A percentile compares a stretch with the other conserved stretches of the same genome.
Evolutionary conservation across 1,140 invertebrate genomes (phyloP).

Genomic region (Bicyclus anynana): DNA sequence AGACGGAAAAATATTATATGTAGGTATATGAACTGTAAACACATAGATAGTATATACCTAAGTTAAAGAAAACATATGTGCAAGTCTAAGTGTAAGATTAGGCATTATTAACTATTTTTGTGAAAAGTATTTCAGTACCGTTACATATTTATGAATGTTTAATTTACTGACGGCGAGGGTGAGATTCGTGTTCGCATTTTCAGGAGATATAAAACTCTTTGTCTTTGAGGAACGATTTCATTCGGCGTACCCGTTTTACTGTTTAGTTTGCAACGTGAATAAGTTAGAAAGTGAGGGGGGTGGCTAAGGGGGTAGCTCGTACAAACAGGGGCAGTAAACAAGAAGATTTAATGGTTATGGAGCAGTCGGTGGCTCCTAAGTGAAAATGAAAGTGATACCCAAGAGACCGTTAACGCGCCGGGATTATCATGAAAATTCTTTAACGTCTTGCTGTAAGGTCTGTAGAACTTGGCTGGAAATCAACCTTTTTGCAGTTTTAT

Average conservation of each 20-base stretch:
- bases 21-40: too few relatives aligned
- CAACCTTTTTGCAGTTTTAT: too few relatives aligned
- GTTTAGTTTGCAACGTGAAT: constrained; percentile 49
- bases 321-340: constrained; percentile 52
- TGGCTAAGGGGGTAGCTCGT: constrained; percentile 16
- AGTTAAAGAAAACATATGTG: too few relatives aligned
- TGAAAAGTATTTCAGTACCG: constrained; percentile 27
- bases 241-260: constrained; percentile 37
- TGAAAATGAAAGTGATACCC: constrained; percentile 68
- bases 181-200: constrained; percentile 25
- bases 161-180: constrained; percentile 34
- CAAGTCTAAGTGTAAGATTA: too few relatives aligned
- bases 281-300: constrained; percentile 42
- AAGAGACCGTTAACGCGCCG: constrained; percentile 44
- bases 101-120: too few relatives aligned
- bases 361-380: constrained; percentile 53
- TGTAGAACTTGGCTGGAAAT: too few relatives aligned
- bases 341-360: constrained; percentile 62
- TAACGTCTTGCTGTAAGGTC: constrained; percentile 23
- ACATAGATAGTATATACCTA: too few relatives aligned
- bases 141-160: constrained; percentile 40
- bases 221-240: constrained; percentile 33
- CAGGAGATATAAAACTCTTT: constrained; percentile 36
- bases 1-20: too few relatives aligned
- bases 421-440: constrained; percentile 50